These are phyloP conservation scores for Dendrophyllia cribrosa DNA, from an alignment of 64 coral and sea anemone genomes.

Conservation along the genomic window DNA sequence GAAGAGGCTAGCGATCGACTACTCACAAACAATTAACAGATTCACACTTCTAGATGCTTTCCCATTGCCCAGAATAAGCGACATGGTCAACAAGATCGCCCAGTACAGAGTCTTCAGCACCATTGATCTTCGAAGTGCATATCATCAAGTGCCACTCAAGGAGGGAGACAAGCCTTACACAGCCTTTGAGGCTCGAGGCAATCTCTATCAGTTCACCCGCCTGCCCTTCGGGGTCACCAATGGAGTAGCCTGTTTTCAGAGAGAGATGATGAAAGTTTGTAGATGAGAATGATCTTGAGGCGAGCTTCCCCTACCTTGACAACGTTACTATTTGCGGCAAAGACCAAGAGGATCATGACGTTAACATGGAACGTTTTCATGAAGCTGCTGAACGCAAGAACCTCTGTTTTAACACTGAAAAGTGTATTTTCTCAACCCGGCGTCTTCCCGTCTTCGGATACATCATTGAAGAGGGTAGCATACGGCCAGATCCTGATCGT, in stretches of 20 bases:
- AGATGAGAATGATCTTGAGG: slow-evolving; percentile 60
- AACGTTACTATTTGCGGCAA: slow-evolving; percentile 74
- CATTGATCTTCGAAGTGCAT: slow-evolving; percentile 55
- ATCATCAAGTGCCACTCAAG: slow-evolving; percentile 67
- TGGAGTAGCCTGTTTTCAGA: too few relatives aligned
- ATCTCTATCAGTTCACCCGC: slow-evolving; percentile 69
- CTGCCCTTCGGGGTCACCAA: slow-evolving; percentile 76
- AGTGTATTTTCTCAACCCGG: slow-evolving; percentile 82
- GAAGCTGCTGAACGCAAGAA: slow-evolving; percentile 59
- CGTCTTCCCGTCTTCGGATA: slow-evolving; percentile 78
- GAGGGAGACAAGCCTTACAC: slow-evolving; percentile 52
- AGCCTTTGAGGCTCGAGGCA: slow-evolving; percentile 52
- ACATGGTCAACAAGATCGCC: slow-evolving; percentile 60
- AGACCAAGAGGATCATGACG: slow-evolving; percentile 79
- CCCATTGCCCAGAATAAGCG: too few relatives aligned
- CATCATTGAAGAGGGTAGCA: slow-evolving; percentile 56
- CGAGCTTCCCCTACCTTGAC: slow-evolving; percentile 60
- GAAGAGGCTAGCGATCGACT: too few relatives aligned
- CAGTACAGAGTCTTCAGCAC: slow-evolving; percentile 69
- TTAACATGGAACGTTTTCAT: slow-evolving; percentile 56
- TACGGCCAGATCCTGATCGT: slow-evolving; percentile 72
- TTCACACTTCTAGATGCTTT: too few relatives aligned
- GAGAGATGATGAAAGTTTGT: slow-evolving; percentile 86
- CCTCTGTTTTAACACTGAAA: slow-evolving; percentile 29
- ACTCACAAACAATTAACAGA: too few relatives aligned